Evolutionary conservation across 2,888 invertebrate genomes (phyloP), one percentile per base, ranked within the genome.

Genomic region (Dioctria linearis): DNA sequence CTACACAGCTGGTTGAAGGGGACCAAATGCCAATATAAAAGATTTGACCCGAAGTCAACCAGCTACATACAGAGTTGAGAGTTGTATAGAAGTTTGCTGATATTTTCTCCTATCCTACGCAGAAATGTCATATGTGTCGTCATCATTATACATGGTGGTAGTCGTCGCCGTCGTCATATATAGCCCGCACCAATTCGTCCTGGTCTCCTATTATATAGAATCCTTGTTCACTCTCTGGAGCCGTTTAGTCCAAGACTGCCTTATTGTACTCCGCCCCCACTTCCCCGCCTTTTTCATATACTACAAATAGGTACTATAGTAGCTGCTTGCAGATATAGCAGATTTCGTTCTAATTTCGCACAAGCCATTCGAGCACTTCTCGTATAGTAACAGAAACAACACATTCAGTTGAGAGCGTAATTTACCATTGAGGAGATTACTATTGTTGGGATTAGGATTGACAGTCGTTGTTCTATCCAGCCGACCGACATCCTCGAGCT

Each of bases 1-100:
- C 91, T 92, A 92, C 25, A 25, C 92, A 93, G 93, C 93, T 93
- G 93, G 93, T 93, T 93, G 93, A 93, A 93, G 93, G 93, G 93
- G 93, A 93, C 93, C 93, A 93, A 93, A 92, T 92, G 89, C 88
- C 86, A 86, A 87, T 84, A 83, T 85, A 86, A 87, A 85, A 87
- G 90, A 93, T 92, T 92, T 93, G 93, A 92, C 91, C 93, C 92
- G 91, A 90, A 90, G 90, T 91, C 93, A 93, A 92, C 92, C 93
- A 93, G 92, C 93, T 92, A 91, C 88, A 88, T 85, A 87, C 89
- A 88, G 88, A 90, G 63, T 88, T 91, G 81, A 90, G 25, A 90
- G 59, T 59, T 59, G n/a, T n/a, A n/a, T 25, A 25, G 25, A 25
- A 25, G 2, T 25, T 25, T 25, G 25, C 25, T 25, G 25, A 25